Evolutionary conservation across 2,797 vertebrate species (phyloP).

Genomic region (Takifugu ocellatus): DNA sequence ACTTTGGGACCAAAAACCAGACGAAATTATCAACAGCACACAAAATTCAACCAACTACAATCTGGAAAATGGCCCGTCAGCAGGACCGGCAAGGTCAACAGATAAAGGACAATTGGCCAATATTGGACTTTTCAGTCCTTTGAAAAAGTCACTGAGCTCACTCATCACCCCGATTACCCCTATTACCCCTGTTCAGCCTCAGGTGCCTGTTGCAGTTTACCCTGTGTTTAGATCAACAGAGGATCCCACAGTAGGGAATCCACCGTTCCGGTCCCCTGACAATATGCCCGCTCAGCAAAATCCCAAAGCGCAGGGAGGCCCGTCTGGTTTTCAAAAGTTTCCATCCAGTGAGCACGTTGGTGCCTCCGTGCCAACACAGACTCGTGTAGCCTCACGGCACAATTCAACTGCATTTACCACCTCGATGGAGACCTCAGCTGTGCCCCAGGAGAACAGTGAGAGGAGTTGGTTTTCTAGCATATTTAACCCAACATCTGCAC

Average conservation of each 20-base stretch:
- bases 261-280: constrained; percentile 76
- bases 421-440: constrained; percentile 12
- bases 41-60: constrained; percentile 26
- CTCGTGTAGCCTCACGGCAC: constrained; percentile 30
- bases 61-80: constrained; percentile 30
- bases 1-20: constrained; percentile 16
- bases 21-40: constrained; percentile 25
- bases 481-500: constrained; percentile 52
- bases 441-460: constrained; percentile 53
- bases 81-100: constrained; percentile 10
- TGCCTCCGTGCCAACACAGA: constrained; percentile 42
- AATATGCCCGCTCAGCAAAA: constrained; percentile 62
- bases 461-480: constrained; percentile 75
- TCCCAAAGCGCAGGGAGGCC: constrained; percentile 59
- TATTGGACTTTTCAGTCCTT: constrained; percentile 81
- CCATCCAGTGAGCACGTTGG: constrained; percentile 65
- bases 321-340: constrained; percentile 73
- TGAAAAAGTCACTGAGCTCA: constrained; percentile 87
- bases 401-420: constrained; percentile 17
- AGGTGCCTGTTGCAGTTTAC: constrained; percentile 70
- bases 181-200: constrained; percentile 62
- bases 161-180: constrained; percentile 67
- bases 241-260: constrained; percentile 50
- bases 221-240: constrained; percentile 75
- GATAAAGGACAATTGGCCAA: constrained; percentile 45